Conservation (phyloP, 1,140 invertebrate genomes). For the Aporrectodea caliginosa region DNA sequence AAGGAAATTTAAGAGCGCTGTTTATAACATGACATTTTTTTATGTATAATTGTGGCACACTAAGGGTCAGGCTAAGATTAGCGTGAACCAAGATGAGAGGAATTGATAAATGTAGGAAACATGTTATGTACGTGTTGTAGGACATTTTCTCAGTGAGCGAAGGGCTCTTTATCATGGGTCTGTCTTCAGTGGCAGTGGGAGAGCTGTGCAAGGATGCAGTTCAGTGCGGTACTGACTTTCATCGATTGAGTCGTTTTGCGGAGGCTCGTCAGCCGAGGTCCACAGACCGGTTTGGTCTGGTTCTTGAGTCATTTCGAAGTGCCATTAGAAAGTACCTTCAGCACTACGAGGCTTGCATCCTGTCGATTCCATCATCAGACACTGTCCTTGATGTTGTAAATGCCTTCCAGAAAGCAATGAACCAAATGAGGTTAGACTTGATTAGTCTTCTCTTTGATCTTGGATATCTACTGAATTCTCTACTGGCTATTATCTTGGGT, state of each 20-base stretch:
- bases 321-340: background rate
- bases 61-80: too few relatives aligned
- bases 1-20: too few relatives aligned
- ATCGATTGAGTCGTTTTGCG: background rate
- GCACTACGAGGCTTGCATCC: background rate
- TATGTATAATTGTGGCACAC: too few relatives aligned
- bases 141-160: background rate
- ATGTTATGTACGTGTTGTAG: background rate
- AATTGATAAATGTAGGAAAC: too few relatives aligned
- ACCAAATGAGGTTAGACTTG: constrained; percentile 18
- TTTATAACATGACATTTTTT: too few relatives aligned
- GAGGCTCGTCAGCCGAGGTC: background rate
- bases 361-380: background rate
- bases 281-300: background rate
- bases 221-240: background rate
- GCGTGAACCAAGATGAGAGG: too few relatives aligned
- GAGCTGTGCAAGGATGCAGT: background rate
- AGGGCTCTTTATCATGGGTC: background rate
- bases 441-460: too few relatives aligned
- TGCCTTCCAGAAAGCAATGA: background rate
- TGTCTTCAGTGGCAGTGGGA: background rate
- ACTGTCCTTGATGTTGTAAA: background rate
- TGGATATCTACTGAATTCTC: too few relatives aligned
- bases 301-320: background rate
- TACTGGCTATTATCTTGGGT: too few relatives aligned